phyloP scores from a whole-genome alignment of 2,113 vertebrate species.

The Notiomystis cincta region DNA sequence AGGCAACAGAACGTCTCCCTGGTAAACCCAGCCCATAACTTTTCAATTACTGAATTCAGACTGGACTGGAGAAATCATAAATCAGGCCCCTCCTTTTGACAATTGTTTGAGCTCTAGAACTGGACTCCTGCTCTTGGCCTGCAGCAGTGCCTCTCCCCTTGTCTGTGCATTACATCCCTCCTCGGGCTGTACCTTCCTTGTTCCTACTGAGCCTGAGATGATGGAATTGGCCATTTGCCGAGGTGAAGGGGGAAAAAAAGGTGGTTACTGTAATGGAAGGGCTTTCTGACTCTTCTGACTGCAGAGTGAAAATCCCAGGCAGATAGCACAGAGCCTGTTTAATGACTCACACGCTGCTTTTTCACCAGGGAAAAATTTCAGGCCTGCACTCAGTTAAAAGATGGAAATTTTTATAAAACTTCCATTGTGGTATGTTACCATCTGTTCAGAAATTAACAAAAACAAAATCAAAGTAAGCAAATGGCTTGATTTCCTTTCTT shows the following conservation, averaged over 20 bases:
- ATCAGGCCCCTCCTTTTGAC: not conserved
- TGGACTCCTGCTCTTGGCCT: not conserved
- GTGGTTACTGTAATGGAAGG: conserved; percentile 52
- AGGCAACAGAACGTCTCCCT: not conserved
- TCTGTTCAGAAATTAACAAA: conserved; percentile 56
- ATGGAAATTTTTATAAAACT: conserved; percentile 70
- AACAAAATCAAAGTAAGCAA: conserved; percentile 15
- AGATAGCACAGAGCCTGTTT: conserved; percentile 32
- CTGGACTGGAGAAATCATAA: not conserved
- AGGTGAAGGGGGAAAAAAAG: not conserved
- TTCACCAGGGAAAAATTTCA: conserved; percentile 65
- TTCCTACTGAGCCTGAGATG: conserved; percentile 16
- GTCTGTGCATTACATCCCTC: not conserved
- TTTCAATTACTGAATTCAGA: not conserved
- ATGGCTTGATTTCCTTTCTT: not conserved
- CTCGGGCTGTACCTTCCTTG: conserved; percentile 33
- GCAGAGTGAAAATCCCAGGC: conserved; percentile 59
- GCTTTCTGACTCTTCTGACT: conserved; percentile 51
- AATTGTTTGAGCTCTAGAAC: not conserved
- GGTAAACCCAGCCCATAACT: not conserved
- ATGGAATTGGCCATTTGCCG: conserved; percentile 42
- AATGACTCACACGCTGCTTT: conserved; percentile 46
- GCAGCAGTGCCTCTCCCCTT: not conserved
- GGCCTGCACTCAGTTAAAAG: conserved; percentile 57
- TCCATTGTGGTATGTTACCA: conserved; percentile 59